phyloP scores from a whole-genome alignment of 2,888 invertebrate genomes.

The Drosophila setosimentum region DNA sequence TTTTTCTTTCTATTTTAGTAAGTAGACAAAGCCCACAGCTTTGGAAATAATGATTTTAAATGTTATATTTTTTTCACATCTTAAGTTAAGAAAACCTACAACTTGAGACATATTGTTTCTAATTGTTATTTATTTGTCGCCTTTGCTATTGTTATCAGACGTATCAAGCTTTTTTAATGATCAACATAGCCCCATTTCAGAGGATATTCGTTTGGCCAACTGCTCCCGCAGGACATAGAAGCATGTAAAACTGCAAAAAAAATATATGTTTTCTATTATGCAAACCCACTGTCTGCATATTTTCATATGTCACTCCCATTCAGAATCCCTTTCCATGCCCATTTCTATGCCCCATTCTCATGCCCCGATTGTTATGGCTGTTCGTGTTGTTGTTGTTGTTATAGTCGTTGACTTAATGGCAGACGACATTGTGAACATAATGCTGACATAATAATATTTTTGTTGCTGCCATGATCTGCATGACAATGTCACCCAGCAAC shows the following conservation, averaged over 20 bases:
- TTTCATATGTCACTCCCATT: conserved; percentile 56
- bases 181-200: conserved; percentile 12
- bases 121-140: conserved; percentile 1
- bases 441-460: conserved; percentile 78
- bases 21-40: neutral
- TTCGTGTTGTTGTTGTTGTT: conserved; percentile 16
- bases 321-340: neutral
- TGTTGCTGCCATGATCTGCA: conserved; percentile 72
- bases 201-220: conserved; percentile 40
- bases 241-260: conserved; percentile 31
- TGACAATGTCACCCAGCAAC: conserved; percentile 38
- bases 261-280: conserved; percentile 76
- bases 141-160: conserved; percentile 5
- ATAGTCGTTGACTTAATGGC: conserved; percentile 71
- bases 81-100: neutral
- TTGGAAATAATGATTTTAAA: neutral
- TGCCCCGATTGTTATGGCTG: conserved; percentile 31
- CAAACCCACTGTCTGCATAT: conserved; percentile 52
- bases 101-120: neutral
- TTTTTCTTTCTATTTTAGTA: neutral
- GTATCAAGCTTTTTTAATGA: conserved; percentile 22
- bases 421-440: conserved; percentile 77
- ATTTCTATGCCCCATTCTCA: conserved; percentile 24
- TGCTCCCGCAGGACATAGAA: conserved; percentile 13
- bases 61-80: neutral